Base-by-base conservation (phyloP, 2,113 vertebrate species). In the Corydoras maculifer region DNA sequence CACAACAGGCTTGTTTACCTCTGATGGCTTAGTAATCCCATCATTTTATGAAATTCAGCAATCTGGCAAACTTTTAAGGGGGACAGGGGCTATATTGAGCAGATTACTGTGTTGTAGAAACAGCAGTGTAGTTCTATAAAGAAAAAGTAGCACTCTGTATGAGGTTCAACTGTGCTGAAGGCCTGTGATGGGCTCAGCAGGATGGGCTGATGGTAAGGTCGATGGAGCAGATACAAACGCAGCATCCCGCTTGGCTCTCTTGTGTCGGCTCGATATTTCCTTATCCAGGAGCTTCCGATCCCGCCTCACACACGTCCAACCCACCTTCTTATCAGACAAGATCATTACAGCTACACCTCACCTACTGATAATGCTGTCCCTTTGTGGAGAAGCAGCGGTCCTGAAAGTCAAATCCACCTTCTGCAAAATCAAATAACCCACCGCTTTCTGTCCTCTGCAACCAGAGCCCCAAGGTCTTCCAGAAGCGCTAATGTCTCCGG, bases 171-270 rank as follows among this genome's bases (percentile, higher is more conserved):
- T 82, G 80, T 79, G 72, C 53, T 9, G 25, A 72, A 78, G 84
- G 77, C 76, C 73, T 78, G 70, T 83, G 85, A 87, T 86, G 84
- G 82, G 84, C 83, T 80, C 80, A 68, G 82, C 62, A 2, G 86
- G 85, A 65, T 63, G 60, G 62, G n/a, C 72, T 72, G 79, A 84
- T 75, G 73, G 78, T 9, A 71, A 79, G 76, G 69, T 77, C 78
- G 80, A 86, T 81, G 82, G 81, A 78, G 79, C 78, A 75, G 79
- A 85, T 86, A 83, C 79, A 79, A 84, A 83, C 83, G 76, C 78
- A 64, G 31, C 31, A 53, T 65, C 61, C 35, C 11, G 32, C 60
- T 25, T 35, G 9, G 64, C 35, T 63, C 58, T 54, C 54, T 58
- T 32, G 13, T 11, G 48, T 62, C 50, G 31, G 32, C 63, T 71